Evolutionary conservation across 2,797 vertebrate genomes (phyloP).

Genomic region (Danio aesculapii): DNA sequence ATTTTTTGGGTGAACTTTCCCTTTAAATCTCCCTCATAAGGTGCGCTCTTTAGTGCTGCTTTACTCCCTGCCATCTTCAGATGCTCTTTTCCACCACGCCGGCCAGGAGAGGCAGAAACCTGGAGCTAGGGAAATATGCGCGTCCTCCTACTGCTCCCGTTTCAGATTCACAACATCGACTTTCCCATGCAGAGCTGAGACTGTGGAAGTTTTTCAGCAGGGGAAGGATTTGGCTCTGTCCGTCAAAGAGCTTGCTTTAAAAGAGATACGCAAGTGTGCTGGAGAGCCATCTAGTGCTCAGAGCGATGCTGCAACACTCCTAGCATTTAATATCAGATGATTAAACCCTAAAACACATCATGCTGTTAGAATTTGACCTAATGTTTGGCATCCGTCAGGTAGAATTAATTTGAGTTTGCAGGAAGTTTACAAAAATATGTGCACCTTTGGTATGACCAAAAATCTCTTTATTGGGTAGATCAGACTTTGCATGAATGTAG

Average conservation of each 20-base stretch:
- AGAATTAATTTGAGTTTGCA: neutral
- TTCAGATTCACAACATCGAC: slow-evolving; percentile 35
- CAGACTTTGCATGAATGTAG: too few relatives aligned
- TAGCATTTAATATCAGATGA: neutral
- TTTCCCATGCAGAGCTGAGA: slow-evolving; percentile 50
- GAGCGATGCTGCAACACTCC: neutral
- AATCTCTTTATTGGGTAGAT: neutral
- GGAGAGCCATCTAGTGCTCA: slow-evolving; percentile 32
- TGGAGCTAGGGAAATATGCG: slow-evolving; percentile 28
- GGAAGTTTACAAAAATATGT: neutral
- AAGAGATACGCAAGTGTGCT: slow-evolving; percentile 4
- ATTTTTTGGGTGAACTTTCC: too few relatives aligned
- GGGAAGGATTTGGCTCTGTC: slow-evolving; percentile 36
- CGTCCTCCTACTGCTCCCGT: slow-evolving; percentile 46
- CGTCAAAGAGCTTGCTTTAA: neutral
- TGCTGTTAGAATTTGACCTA: neutral
- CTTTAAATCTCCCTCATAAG: slow-evolving; percentile 38
- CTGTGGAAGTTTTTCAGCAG: slow-evolving; percentile 37
- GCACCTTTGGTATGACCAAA: neutral
- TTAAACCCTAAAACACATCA: neutral
- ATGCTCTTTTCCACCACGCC: slow-evolving; percentile 21
- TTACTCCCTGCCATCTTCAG: slow-evolving; percentile 48
- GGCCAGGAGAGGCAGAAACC: slow-evolving; percentile 22
- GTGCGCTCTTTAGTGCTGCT: slow-evolving; percentile 56
- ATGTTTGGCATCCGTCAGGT: slow-evolving; percentile 1